Evolutionary conservation across 1,140 invertebrate species (phyloP), one percentile per base, ranked within the genome.

Genomic region (Orius laevigatus): DNA sequence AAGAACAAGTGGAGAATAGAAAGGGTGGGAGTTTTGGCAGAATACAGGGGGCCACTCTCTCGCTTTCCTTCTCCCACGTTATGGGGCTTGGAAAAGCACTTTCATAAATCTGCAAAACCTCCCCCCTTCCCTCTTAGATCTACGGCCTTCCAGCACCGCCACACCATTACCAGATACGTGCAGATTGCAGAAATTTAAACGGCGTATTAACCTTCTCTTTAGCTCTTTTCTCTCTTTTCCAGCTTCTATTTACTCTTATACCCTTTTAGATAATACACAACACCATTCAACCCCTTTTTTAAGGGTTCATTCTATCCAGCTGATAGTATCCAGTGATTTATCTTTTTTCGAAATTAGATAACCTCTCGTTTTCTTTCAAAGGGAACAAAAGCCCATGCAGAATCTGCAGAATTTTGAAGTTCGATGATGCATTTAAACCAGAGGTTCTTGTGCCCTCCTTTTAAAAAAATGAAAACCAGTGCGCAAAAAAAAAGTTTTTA

Each of bases 111-210:
- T 45, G 43, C n/a, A 32, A 32, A 32, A 25, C 43, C 11, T 16
- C 25, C 43, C 40, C 18, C 40, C 18, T 14, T 45, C n/a, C 11
- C 25, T 12, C 43, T 32, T 38, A 16, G 36, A 38, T n/a, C 25
- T 32, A 10, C 43, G 11, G 43, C 11, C 32, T 45, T 45, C 43
- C 40, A 16, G 43, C n/a, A 45, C 43, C 11, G 43, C 43, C 25
- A 9, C 20, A 19, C 43, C 43, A 45, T 45, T 45, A 45, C 43
- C 32, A 45, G 43, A 45, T 45, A 45, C 43, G 43, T 45, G 43
- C 43, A 45, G 43, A 45, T 45, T 45, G 43, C 43, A 45, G 43
- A 45, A 45, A 45, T 45, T 45, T 45, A 45, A 45, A 45, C 43
- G 19, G 43, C 15, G 43, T 31, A 31, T 45, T 31, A 31, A 45